These are phyloP conservation scores for Mantis religiosa DNA, from an alignment of 2,888 invertebrate species.

Conservation along the genomic window DNA sequence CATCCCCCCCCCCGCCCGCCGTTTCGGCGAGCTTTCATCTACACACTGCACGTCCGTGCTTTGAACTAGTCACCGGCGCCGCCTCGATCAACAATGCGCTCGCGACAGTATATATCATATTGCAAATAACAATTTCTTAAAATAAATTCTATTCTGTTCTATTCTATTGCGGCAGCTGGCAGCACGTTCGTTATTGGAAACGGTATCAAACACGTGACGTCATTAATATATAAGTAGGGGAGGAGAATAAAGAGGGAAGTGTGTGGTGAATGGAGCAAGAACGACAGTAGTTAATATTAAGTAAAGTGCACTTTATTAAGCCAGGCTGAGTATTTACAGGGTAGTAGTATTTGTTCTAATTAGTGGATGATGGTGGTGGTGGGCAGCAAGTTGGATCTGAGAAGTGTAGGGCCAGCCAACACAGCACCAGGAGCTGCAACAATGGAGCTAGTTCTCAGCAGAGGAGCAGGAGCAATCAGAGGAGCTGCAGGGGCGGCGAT, in stretches of 20 bases:
- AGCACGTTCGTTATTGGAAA: no score
- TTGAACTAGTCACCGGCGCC: no score
- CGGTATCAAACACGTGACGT: no score
- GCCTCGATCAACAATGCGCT: no score
- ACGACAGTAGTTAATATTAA: background rate
- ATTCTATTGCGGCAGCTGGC: no score
- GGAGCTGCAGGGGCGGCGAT: slow-evolving; percentile 32
- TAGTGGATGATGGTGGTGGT: slow-evolving; percentile 33
- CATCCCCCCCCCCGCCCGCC: no score
- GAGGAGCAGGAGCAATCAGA: slow-evolving; percentile 6
- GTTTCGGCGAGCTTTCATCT: no score
- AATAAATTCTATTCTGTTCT: no score
- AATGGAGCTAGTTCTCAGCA: slow-evolving; percentile 35
- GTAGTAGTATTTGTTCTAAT: slow-evolving; percentile 35
- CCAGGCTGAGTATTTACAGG: slow-evolving; percentile 42
- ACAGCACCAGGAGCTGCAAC: slow-evolving; percentile 34
- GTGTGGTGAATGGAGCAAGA: slow-evolving; percentile 39
- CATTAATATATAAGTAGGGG: no score
- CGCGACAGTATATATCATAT: no score
- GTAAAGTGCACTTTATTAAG: background rate
- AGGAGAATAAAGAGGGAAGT: slow-evolving; percentile 33
- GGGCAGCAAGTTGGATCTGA: slow-evolving; percentile 37
- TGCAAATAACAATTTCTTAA: no score
- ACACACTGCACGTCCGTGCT: no score
- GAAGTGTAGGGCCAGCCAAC: slow-evolving; percentile 48